Percentiles rank a stretch among this genome's conserved stretches.
Evolutionary conservation across 2,113 vertebrate genomes (phyloP).

Genomic region (Pagrus major): DNA sequence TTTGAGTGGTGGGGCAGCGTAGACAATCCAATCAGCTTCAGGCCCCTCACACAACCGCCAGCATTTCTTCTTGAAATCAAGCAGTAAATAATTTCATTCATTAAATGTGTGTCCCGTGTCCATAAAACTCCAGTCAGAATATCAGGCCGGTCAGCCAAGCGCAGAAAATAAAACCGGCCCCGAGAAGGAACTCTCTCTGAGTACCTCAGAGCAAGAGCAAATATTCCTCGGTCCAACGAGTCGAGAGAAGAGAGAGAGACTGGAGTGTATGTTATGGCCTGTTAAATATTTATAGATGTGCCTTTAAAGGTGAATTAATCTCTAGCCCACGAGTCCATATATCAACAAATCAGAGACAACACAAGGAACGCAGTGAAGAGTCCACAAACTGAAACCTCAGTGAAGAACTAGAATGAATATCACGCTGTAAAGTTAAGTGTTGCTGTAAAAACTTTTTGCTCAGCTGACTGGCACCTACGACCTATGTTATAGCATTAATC

Average conservation of each 20-base stretch:
- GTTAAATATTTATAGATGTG: slow-evolving; percentile 72
- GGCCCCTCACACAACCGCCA: slow-evolving; percentile 35
- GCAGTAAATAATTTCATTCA: slow-evolving; percentile 62
- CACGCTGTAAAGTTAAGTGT: slow-evolving; percentile 39
- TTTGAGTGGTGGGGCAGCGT: slow-evolving; percentile 13
- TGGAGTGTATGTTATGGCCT: slow-evolving; percentile 47
- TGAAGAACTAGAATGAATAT: slow-evolving; percentile 47
- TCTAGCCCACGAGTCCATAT: slow-evolving; percentile 53
- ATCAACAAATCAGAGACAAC: slow-evolving; percentile 57
- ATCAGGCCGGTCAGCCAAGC: slow-evolving; percentile 37
- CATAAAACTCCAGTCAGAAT: slow-evolving; percentile 55
- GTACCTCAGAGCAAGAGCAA: slow-evolving; percentile 41
- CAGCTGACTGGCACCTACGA: slow-evolving; percentile 10
- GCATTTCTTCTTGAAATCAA: slow-evolving; percentile 45
- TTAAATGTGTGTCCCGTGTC: slow-evolving; percentile 53
- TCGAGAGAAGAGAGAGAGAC: slow-evolving; percentile 31
- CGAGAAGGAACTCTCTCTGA: slow-evolving; percentile 42
- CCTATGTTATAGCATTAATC: slow-evolving; percentile 33
- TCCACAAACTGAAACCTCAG: slow-evolving; percentile 50
- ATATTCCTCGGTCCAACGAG: slow-evolving; percentile 64
- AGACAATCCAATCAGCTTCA: slow-evolving; percentile 54
- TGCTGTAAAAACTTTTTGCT: slow-evolving; percentile 28
- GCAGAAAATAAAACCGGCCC: slow-evolving; percentile 53
- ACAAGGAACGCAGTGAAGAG: slow-evolving; percentile 50
- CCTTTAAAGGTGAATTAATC: slow-evolving; percentile 58